Conservation (phyloP, 2,888 invertebrate species). For the Elysia crispata region DNA sequence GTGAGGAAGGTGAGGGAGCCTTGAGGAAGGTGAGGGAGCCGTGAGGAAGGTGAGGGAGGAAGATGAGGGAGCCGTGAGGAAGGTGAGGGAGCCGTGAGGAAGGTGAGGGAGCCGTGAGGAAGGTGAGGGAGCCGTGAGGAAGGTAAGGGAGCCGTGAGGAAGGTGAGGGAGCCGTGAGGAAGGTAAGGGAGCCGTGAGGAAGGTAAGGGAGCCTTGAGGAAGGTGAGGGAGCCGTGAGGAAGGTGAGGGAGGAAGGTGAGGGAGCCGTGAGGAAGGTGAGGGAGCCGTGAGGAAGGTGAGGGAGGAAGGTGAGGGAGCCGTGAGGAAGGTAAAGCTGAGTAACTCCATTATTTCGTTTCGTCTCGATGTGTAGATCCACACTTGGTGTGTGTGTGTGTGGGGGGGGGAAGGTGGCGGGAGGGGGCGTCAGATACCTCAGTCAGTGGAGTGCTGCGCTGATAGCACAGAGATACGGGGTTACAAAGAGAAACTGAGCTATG, state of each 20-base stretch:
- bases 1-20: too few relatives aligned
- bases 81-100: slow-evolving; percentile 63
- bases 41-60: too few relatives aligned
- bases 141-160: slow-evolving; percentile 51
- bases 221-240: slow-evolving; percentile 51
- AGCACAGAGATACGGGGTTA: too few relatives aligned
- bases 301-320: neutral
- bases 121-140: slow-evolving; percentile 70
- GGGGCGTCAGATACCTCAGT: too few relatives aligned
- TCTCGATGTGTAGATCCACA: too few relatives aligned
- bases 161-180: slow-evolving; percentile 70
- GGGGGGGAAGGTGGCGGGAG: too few relatives aligned
- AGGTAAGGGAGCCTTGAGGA: slow-evolving; percentile 69
- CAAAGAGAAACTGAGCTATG: too few relatives aligned
- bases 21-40: slow-evolving; percentile 56
- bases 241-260: too few relatives aligned
- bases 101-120: slow-evolving; percentile 51
- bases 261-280: slow-evolving; percentile 65
- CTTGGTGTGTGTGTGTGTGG: too few relatives aligned
- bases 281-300: slow-evolving; percentile 63
- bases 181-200: slow-evolving; percentile 51
- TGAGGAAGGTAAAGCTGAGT: too few relatives aligned
- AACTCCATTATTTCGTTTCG: too few relatives aligned
- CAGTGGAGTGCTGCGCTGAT: too few relatives aligned
- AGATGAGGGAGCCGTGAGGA: slow-evolving; percentile 70